phyloP scores from a whole-genome alignment of 2,797 vertebrate genomes.

The Mormyrops boulengeri region DNA sequence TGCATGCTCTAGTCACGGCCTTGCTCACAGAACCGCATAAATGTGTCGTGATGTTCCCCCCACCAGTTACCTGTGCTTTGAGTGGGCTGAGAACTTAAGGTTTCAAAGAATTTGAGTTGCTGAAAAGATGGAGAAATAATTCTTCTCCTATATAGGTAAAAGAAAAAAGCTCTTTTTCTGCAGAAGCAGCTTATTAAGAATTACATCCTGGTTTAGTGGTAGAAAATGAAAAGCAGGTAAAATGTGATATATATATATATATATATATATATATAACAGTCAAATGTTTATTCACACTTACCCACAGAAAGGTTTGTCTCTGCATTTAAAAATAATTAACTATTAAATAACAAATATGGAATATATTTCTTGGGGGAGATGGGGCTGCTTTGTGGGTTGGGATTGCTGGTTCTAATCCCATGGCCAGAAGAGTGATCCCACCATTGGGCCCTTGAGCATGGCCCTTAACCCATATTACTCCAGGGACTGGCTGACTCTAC shows the following conservation, averaged over 20 bases:
- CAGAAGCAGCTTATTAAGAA: background rate
- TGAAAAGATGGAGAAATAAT: background rate
- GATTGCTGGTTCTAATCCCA: background rate
- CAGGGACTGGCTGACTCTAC: background rate
- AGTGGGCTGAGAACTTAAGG: conserved; percentile 8
- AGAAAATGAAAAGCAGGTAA: background rate
- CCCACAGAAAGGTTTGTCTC: background rate
- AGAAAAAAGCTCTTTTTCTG: background rate
- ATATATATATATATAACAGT: background rate
- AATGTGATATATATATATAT: background rate
- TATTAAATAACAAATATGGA: background rate
- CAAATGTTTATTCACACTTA: background rate
- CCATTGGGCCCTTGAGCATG: background rate
- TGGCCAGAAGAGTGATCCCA: background rate
- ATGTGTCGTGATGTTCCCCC: conserved; percentile 5
- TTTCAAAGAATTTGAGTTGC: background rate
- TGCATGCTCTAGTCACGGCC: conserved; percentile 61
- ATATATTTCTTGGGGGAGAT: background rate
- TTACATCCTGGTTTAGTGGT: background rate
- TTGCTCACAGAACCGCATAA: conserved; percentile 26
- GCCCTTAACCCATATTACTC: background rate
- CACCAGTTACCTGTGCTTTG: conserved; percentile 11
- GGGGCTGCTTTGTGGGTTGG: background rate
- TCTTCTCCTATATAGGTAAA: background rate
- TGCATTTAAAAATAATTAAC: background rate